phyloP scores from a whole-genome alignment of 2,113 vertebrate species.

The Apeltes quadracus region DNA sequence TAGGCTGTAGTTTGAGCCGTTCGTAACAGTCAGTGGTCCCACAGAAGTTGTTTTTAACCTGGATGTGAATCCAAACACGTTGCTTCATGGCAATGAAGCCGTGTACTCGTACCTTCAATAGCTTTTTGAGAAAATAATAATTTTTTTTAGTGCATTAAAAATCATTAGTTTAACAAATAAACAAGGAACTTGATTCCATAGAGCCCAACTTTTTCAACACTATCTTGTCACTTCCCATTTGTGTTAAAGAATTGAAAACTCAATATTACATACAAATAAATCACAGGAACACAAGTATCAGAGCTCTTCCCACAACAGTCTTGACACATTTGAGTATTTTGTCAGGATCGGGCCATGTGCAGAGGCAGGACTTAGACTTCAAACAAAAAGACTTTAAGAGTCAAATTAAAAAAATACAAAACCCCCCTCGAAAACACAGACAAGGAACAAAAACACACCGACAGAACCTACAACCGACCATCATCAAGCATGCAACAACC shows the following conservation, averaged over 20 bases:
- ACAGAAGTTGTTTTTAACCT: too few relatives aligned
- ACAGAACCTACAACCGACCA: too few relatives aligned
- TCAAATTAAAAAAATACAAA: too few relatives aligned
- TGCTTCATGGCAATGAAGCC: background rate
- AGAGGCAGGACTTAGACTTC: too few relatives aligned
- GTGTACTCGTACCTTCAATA: background rate
- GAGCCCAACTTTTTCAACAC: background rate
- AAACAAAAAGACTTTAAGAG: too few relatives aligned
- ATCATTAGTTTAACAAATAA: background rate
- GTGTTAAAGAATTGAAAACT: background rate
- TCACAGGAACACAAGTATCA: background rate
- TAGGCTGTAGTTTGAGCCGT: too few relatives aligned
- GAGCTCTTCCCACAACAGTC: background rate
- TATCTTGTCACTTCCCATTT: background rate
- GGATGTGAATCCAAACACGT: background rate
- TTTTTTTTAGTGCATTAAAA: background rate
- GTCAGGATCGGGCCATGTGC: too few relatives aligned
- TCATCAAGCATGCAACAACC: too few relatives aligned
- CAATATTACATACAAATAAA: background rate
- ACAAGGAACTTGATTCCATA: background rate
- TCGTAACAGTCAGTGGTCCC: too few relatives aligned
- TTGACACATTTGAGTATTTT: fast-evolving
- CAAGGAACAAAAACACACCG: too few relatives aligned
- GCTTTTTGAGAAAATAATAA: background rate
- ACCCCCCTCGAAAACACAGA: too few relatives aligned